Evolutionary conservation across 2,113 vertebrate species (phyloP).

Genomic region (Ctenodactylus gundi): DNA sequence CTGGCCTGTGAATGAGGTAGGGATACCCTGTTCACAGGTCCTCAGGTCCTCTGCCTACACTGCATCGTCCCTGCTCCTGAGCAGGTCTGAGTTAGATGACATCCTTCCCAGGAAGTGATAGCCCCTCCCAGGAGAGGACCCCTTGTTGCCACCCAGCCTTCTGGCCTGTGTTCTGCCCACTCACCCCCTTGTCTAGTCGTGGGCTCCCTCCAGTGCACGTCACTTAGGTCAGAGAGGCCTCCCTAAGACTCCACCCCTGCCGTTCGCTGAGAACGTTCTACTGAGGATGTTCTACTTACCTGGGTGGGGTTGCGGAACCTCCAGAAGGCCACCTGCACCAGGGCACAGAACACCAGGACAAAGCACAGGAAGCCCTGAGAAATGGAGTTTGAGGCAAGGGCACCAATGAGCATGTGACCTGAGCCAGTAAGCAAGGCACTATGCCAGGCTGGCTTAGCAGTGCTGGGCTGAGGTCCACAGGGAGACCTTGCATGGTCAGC

Average conservation of each 20-base stretch:
- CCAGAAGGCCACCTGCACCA: conserved; percentile 81
- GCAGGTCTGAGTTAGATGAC: fast-evolving
- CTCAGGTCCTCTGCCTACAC: fast-evolving
- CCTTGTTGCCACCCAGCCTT: neutral
- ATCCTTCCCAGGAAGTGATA: neutral
- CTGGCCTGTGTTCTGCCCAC: neutral
- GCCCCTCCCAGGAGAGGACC: neutral
- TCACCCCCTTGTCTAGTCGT: too few relatives aligned
- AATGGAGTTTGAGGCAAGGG: neutral
- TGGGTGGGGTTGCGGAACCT: conserved; percentile 64
- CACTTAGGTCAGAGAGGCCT: neutral
- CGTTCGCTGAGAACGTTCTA: neutral
- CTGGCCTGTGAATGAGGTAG: neutral
- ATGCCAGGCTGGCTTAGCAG: neutral
- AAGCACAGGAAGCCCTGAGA: conserved; percentile 85
- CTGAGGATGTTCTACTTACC: conserved; percentile 75
- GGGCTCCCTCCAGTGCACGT: neutral
- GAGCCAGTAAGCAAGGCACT: too few relatives aligned
- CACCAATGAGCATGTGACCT: neutral
- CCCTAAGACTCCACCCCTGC: neutral
- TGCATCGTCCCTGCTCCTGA: fast-evolving
- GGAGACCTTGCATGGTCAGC: fast-evolving
- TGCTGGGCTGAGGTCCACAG: neutral
- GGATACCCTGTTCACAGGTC: fast-evolving
- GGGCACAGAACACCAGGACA: conserved; percentile 78